These are phyloP conservation scores for Malurus cyaneus DNA, from an alignment of 2,113 vertebrate species.

Conservation along the genomic window DNA sequence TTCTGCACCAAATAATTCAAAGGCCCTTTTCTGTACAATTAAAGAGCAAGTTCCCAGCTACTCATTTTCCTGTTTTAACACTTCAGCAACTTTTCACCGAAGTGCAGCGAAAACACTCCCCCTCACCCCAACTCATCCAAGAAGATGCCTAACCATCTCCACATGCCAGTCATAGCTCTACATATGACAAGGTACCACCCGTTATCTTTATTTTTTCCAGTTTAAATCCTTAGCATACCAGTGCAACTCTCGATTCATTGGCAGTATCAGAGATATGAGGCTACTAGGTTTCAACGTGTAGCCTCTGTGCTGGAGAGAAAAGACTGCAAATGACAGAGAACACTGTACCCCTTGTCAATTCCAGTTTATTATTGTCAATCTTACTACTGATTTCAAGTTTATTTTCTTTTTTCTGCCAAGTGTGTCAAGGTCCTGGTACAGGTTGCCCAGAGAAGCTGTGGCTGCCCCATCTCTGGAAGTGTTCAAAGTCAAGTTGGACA, in stretches of 20 bases:
- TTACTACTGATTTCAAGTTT: background rate
- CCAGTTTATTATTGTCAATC: background rate
- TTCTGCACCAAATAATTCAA: background rate
- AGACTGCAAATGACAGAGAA: background rate
- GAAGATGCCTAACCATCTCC: background rate
- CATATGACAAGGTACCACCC: background rate
- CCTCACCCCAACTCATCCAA: background rate
- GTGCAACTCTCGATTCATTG: background rate
- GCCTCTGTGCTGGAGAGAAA: background rate
- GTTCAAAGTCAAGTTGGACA: background rate
- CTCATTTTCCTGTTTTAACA: background rate
- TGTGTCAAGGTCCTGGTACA: background rate
- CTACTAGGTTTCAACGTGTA: background rate
- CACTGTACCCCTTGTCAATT: background rate
- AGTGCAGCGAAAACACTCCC: background rate
- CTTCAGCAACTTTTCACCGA: background rate
- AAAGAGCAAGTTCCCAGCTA: background rate
- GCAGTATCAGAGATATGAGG: accelerated
- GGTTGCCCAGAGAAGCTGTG: background rate
- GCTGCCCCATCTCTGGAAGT: background rate
- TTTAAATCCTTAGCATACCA: background rate
- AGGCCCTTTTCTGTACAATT: background rate
- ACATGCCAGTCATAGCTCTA: background rate
- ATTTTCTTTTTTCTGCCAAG: background rate
- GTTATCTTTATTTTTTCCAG: accelerated